Conservation (phyloP, 1,140 invertebrate genomes). For the Hormaphis cornu region DNA sequence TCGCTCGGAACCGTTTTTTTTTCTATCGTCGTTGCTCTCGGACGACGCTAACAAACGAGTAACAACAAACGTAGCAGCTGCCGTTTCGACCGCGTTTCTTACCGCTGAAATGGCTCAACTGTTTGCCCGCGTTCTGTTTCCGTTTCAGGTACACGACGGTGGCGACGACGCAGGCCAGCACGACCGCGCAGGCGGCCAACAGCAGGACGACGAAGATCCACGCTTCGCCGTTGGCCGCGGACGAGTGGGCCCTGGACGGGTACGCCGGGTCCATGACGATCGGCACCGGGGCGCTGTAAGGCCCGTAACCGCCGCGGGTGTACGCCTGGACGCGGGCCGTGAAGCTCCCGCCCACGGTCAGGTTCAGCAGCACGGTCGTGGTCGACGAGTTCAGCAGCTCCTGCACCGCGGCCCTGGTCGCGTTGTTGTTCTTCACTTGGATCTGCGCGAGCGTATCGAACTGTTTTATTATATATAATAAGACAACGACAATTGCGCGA, state of each 20-base stretch:
- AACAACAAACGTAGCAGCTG: background rate
- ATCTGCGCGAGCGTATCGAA: constrained; percentile 46
- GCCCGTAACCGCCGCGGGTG: constrained; percentile 58
- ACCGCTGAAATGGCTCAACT: constrained; percentile 37
- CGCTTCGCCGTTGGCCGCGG: constrained; percentile 46
- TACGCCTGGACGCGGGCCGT: constrained; percentile 63
- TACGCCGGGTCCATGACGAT: constrained; percentile 51
- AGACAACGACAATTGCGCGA: background rate
- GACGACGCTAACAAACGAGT: background rate
- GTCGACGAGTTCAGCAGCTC: constrained; percentile 63
- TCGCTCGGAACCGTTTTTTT: too few relatives aligned
- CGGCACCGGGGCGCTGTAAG: constrained; percentile 53
- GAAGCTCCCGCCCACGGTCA: constrained; percentile 60
- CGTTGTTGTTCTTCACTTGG: constrained; percentile 53
- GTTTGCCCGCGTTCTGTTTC: constrained; percentile 46
- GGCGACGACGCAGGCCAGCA: constrained; percentile 53
- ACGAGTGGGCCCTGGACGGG: constrained; percentile 30
- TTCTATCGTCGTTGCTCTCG: too few relatives aligned
- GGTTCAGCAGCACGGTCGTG: constrained; percentile 59
- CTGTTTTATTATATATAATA: background rate
- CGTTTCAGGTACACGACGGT: constrained; percentile 53
- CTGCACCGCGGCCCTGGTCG: constrained; percentile 56
- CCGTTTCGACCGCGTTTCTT: too few relatives aligned
- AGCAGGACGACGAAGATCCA: constrained; percentile 69
- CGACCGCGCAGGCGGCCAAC: constrained; percentile 57